Evolutionary conservation across 2,797 vertebrate species (phyloP).

Genomic region (Myotis daubentonii): DNA sequence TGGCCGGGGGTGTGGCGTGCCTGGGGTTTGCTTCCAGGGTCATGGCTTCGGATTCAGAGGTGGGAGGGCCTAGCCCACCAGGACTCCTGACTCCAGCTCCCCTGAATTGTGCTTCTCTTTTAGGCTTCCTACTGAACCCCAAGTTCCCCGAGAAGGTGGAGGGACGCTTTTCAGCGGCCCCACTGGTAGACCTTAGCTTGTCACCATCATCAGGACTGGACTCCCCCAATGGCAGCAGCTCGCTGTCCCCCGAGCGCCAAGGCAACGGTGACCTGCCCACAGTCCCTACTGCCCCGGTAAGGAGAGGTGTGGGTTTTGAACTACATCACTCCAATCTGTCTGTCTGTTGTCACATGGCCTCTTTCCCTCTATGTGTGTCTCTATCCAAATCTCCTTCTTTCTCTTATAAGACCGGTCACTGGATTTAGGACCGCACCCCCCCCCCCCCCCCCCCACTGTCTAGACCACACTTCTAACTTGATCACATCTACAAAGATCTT

Average conservation of each 20-base stretch:
- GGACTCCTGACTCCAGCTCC: neutral
- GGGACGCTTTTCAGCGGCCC: constrained; percentile 86
- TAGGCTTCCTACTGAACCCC: constrained; percentile 87
- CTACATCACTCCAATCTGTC: neutral
- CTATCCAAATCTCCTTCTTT: neutral
- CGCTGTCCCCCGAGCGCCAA: constrained; percentile 90
- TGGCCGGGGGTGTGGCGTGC: neutral
- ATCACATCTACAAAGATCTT: neutral
- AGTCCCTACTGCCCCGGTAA: constrained; percentile 89
- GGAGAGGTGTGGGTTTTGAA: constrained; percentile 63
- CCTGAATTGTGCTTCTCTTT: neutral
- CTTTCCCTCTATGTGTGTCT: neutral
- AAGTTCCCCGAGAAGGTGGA: constrained; percentile 88
- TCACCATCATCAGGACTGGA: constrained; percentile 88
- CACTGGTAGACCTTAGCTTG: constrained; percentile 94
- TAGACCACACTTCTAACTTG: neutral
- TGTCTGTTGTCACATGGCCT: neutral
- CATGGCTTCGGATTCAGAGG: neutral
- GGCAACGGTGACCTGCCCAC: constrained; percentile 87
- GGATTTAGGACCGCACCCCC: neutral
- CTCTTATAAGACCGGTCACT: neutral
- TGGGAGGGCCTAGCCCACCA: neutral
- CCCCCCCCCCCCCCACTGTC: no score
- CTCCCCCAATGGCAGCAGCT: constrained; percentile 88
- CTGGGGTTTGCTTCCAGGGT: neutral